These are phyloP conservation scores for Etheostoma cragini DNA, from an alignment of 2,113 vertebrate species.

Conservation along the genomic window DNA sequence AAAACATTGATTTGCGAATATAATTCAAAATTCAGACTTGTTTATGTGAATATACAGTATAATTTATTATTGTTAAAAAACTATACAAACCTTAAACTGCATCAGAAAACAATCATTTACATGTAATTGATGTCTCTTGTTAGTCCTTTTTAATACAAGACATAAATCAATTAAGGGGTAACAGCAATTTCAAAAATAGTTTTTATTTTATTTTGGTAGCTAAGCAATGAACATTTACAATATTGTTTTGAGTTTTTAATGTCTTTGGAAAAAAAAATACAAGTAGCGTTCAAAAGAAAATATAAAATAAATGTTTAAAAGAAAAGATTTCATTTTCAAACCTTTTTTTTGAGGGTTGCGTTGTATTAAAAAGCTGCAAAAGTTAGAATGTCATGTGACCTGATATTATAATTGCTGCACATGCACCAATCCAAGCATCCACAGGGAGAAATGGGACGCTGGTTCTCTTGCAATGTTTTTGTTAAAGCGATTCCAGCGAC, in stretches of 20 bases:
- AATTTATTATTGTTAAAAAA: no score
- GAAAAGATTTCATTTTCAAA: not conserved
- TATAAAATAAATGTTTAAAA: not conserved
- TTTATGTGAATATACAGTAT: not conserved
- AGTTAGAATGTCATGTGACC: no score
- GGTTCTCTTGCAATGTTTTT: not conserved
- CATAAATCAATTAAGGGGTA: not conserved
- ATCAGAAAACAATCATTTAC: not conserved
- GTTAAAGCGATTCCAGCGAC: not conserved
- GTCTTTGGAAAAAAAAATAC: not conserved
- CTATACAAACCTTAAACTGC: not conserved
- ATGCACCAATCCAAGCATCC: not conserved
- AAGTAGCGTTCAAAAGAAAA: not conserved
- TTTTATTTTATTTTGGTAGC: not conserved
- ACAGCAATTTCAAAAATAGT: not conserved
- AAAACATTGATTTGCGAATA: not conserved
- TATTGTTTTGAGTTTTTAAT: not conserved
- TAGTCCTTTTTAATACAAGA: not conserved
- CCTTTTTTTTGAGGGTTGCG: no score
- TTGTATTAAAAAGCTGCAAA: no score
- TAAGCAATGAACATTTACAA: not conserved
- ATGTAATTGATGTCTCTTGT: not conserved
- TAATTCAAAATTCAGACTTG: not conserved
- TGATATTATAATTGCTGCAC: not conserved
- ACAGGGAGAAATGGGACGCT: not conserved